Percentiles rank a stretch among this genome's conserved stretches.
Evolutionary conservation across 2,888 invertebrate species (phyloP).

Genomic region (Parthenolecanium corni): DNA sequence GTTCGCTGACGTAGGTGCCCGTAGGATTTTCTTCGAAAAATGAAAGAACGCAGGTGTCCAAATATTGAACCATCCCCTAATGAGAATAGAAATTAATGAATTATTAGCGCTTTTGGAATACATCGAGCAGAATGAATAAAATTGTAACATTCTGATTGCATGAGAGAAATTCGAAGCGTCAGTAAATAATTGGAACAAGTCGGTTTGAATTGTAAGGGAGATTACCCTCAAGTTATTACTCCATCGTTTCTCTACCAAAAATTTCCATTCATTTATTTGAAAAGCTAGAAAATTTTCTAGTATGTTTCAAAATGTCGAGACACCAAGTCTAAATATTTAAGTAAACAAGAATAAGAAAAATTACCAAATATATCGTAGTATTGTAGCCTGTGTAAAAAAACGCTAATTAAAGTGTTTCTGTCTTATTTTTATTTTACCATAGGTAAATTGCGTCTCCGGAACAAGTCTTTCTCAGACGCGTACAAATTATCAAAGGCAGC

Average conservation of each 20-base stretch:
- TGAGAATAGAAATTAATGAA: not conserved
- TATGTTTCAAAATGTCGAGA: too few relatives aligned
- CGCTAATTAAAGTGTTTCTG: not conserved
- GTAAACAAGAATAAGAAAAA: too few relatives aligned
- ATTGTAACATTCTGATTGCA: not conserved
- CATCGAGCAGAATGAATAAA: not conserved
- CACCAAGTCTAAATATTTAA: too few relatives aligned
- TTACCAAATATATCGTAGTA: conserved; percentile 14
- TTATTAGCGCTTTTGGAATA: not conserved
- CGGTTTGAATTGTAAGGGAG: too few relatives aligned
- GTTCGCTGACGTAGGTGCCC: conserved; percentile 23
- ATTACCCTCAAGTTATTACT: too few relatives aligned
- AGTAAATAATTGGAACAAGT: too few relatives aligned
- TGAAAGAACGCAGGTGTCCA: conserved; percentile 28
- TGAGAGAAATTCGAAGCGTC: not conserved
- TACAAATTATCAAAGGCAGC: conserved; percentile 29
- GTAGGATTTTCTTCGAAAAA: conserved; percentile 28
- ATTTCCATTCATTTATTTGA: too few relatives aligned
- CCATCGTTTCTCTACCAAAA: too few relatives aligned
- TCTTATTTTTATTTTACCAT: conserved; percentile 28
- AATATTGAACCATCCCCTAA: conserved; percentile 27
- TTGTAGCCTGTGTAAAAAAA: conserved; percentile 8
- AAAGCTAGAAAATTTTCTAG: too few relatives aligned
- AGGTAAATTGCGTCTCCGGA: conserved; percentile 30
- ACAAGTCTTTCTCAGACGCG: conserved; percentile 28